These are phyloP conservation scores for Rhabdornis inornatus DNA, from an alignment of 2,113 vertebrate species.

Conservation along the genomic window DNA sequence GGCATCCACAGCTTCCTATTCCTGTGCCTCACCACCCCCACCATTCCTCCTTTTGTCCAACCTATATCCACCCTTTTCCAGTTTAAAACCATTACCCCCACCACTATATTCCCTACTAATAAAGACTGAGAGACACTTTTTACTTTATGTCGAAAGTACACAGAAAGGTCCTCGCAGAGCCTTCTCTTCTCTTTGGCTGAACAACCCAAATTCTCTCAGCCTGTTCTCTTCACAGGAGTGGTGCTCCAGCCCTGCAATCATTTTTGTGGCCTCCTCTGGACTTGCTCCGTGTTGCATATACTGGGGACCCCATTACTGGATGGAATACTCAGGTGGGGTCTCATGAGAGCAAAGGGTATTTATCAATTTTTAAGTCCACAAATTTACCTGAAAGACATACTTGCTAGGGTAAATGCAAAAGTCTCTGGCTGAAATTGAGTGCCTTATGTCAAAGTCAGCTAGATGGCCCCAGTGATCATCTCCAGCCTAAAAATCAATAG, in stretches of 20 bases:
- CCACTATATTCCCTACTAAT: not conserved
- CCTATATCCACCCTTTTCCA: not conserved
- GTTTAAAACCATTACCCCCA: not conserved
- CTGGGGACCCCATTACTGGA: not conserved
- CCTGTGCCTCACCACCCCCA: not conserved
- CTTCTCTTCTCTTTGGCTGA: not conserved
- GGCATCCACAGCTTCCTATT: not conserved
- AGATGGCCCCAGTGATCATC: not conserved
- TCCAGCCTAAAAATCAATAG: not conserved
- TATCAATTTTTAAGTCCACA: not conserved
- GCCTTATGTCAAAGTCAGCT: not conserved
- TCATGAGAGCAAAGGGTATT: not conserved
- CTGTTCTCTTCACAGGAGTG: not conserved
- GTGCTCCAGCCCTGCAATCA: rapidly evolving
- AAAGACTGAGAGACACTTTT: not conserved
- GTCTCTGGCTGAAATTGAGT: not conserved
- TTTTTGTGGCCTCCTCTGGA: not conserved
- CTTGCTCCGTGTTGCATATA: not conserved
- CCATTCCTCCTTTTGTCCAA: not conserved
- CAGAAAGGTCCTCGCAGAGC: not conserved
- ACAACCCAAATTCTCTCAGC: not conserved
- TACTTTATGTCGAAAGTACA: not conserved
- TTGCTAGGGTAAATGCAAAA: not conserved
- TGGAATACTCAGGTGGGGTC: not conserved
- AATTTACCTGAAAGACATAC: not conserved